These are phyloP conservation scores for Plodia interpunctella DNA, from an alignment of 1,140 invertebrate species.

Conservation along the genomic window DNA sequence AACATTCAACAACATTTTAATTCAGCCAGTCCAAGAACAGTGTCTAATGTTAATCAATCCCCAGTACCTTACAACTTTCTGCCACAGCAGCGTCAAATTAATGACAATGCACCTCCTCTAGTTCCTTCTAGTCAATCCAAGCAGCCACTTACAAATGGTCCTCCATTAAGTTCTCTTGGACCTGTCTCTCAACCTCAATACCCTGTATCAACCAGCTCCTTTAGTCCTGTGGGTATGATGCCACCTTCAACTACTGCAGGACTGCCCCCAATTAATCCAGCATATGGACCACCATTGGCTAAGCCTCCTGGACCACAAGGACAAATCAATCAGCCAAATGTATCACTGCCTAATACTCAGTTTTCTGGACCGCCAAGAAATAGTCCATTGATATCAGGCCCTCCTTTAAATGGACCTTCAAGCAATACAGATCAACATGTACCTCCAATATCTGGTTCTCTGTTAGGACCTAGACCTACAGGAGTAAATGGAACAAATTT, in stretches of 20 bases:
- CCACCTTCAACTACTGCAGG: constrained; percentile 26
- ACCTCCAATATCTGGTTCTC: constrained; percentile 17
- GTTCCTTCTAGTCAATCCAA: constrained; percentile 64
- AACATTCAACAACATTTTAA: constrained; percentile 37
- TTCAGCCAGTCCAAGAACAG: constrained; percentile 33
- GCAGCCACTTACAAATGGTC: constrained; percentile 58
- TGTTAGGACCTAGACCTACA: constrained; percentile 29
- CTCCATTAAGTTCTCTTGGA: constrained; percentile 22
- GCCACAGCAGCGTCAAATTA: constrained; percentile 55
- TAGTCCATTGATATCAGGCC: constrained; percentile 32
- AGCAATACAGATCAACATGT: constrained; percentile 1
- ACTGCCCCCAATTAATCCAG: constrained; percentile 27
- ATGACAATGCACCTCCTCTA: constrained; percentile 69
- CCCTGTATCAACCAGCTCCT: constrained; percentile 39
- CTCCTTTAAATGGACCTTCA: constrained; percentile 26
- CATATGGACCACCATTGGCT: constrained; percentile 26
- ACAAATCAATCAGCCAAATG: constrained; percentile 39
- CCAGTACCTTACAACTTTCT: constrained; percentile 40
- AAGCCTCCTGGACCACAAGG: constrained; percentile 20
- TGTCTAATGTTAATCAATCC: constrained; percentile 32
- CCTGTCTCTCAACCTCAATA: constrained; percentile 32
- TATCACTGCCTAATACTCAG: constrained; percentile 25
- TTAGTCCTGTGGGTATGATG: constrained; percentile 29
- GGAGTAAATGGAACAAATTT: constrained; percentile 36
- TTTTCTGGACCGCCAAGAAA: constrained; percentile 34